Conservation (phyloP, 2,888 invertebrate species). For the Sturmia bella region DNA sequence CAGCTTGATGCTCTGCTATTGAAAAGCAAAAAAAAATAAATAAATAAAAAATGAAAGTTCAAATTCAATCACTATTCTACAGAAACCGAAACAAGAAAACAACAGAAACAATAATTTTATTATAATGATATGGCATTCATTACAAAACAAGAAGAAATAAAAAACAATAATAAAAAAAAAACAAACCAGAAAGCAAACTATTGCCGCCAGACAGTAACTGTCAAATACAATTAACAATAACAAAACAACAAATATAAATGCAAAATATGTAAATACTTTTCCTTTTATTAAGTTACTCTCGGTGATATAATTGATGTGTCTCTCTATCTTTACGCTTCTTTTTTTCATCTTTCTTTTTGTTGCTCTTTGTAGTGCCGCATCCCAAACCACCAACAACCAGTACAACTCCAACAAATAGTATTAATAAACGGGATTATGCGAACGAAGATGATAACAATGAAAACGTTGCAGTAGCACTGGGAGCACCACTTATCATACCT, state of each 20-base stretch:
- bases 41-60: constrained; percentile 56
- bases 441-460: constrained; percentile 71
- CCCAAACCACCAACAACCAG: constrained; percentile 68
- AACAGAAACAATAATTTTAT: constrained; percentile 53
- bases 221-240: constrained; percentile 62
- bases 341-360: not conserved
- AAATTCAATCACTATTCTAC: constrained; percentile 64
- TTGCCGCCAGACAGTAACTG: constrained; percentile 67
- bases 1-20: constrained; percentile 37
- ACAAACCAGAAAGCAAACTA: constrained; percentile 37
- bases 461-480: constrained; percentile 76
- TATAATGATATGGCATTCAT: constrained; percentile 56
- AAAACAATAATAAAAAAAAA: constrained; percentile 19
- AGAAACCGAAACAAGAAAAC: constrained; percentile 15
- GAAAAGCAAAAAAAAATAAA: too few species aligned
- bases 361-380: constrained; percentile 75
- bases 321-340: constrained; percentile 40
- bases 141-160: constrained; percentile 31
- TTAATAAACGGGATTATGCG: constrained; percentile 48
- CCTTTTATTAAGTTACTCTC: constrained; percentile 41
- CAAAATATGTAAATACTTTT: constrained; percentile 46
- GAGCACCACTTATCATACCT: constrained; percentile 80
- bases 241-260: constrained; percentile 17
- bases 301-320: constrained; percentile 36
- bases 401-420: constrained; percentile 48